Evolutionary conservation across 1,140 invertebrate species (phyloP).

Genomic region (Drosophila chauvacae): DNA sequence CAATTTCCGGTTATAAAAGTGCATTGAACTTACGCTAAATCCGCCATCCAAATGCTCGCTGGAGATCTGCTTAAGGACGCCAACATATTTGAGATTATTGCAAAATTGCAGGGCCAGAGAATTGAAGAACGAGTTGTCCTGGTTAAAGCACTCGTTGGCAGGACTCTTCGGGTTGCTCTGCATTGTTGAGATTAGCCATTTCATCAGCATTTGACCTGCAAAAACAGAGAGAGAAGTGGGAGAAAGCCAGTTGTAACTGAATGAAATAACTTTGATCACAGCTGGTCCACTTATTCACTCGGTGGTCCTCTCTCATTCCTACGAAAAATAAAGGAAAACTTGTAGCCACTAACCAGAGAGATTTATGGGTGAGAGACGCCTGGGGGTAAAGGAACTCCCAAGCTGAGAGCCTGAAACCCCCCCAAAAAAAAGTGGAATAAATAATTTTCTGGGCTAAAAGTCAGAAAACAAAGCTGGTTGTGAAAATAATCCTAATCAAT

Average conservation of each 20-base stretch:
- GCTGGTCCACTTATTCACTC: constrained; percentile 42
- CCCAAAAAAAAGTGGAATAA: constrained; percentile 66
- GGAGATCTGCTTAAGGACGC: constrained; percentile 91
- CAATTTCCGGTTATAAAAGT: constrained; percentile 55
- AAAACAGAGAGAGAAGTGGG: not conserved
- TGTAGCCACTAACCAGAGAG: constrained; percentile 30
- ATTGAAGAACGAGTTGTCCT: constrained; percentile 86
- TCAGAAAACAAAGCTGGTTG: constrained; percentile 26
- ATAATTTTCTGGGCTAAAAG: constrained; percentile 60
- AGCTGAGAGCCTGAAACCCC: not conserved
- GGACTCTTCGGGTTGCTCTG: constrained; percentile 85
- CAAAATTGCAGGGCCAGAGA: constrained; percentile 92
- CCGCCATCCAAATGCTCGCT: constrained; percentile 84
- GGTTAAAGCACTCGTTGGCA: constrained; percentile 84
- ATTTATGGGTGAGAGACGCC: constrained; percentile 43
- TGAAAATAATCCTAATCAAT: constrained; percentile 18
- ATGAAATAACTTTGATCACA: constrained; percentile 47
- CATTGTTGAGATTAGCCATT: constrained; percentile 94
- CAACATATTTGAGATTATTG: constrained; percentile 94
- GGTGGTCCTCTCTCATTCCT: not conserved
- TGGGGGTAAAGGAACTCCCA: constrained; percentile 25
- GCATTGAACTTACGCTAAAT: constrained; percentile 89
- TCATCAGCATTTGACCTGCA: constrained; percentile 94
- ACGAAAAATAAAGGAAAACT: constrained; percentile 18
- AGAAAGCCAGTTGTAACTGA: constrained; percentile 27